Base-by-base conservation (phyloP, 2,797 vertebrate genomes). In the Pseudocheirus occidentalis region DNA sequence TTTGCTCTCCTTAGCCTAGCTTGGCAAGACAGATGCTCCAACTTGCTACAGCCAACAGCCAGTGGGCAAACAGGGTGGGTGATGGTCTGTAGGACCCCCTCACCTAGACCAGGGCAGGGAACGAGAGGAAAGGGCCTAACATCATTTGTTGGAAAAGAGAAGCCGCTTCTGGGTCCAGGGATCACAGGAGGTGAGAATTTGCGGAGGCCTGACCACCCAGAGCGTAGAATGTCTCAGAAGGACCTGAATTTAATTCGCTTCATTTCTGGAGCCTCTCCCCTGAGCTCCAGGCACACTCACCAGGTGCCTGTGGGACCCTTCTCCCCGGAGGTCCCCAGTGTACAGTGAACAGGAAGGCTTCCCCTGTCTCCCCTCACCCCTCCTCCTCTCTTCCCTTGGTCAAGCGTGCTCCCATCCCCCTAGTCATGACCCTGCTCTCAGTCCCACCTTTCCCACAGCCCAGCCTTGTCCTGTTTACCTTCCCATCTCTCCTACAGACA, bases 1-100 rank as follows among this genome's bases (percentile, higher is more conserved):
- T 14, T 34, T 28, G 31, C 1, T 66, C 31, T 66, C 31, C 59
- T 66, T 0, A 6, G 31, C 34, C 59, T 29, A 14, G 13, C 31
- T 58, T 7, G 7, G 4, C 62, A 66, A 13, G 34, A n/a, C 34
- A n/a, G 34, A 58, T 11, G 14, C 12, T 62, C 31, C 62, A 34
- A 34, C 46, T 92, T 18, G 58, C 29, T 1, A 34, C 31, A 52
- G 24, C 34, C 14, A 40, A 66, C 10, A 9, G 14, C 3, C 4
- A 50, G 4, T 1, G 6, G 24, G 53, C 4, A 5, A 5, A 0
- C 0, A 0, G 50, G 55, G 40, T 21, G 58, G 56, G 11, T 0
- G 0, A 13, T n/a, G 18, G 4, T 2, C 21, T 53, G 10, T 34
- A 11, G 18, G n/a, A 89, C 54, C 21, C 9, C 1, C 0, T 28